phyloP scores from a whole-genome alignment of 2,113 vertebrate genomes.

The Lamprotornis superbus region DNA sequence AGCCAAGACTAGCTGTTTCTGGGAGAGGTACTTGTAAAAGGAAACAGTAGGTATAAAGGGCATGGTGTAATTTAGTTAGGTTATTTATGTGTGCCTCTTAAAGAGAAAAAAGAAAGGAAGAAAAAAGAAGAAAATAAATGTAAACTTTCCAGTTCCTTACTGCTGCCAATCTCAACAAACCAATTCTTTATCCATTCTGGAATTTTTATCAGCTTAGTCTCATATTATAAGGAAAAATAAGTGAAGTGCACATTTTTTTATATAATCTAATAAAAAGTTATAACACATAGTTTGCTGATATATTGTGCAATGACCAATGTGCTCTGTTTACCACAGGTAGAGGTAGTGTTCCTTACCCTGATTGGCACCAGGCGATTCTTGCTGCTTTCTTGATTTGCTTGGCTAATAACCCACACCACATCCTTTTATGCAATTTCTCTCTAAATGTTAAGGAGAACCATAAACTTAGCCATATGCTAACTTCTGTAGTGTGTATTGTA shows the following conservation, averaged over 20 bases:
- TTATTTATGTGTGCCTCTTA: background rate
- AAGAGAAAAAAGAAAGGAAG: background rate
- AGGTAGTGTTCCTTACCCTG: background rate
- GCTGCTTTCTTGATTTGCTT: background rate
- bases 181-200: slow-evolving; percentile 37
- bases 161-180: slow-evolving; percentile 39
- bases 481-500: background rate
- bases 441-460: background rate
- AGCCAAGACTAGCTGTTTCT: background rate
- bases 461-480: background rate
- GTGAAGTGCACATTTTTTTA: background rate
- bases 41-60: background rate
- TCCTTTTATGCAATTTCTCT: background rate
- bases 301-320: background rate
- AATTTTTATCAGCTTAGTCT: slow-evolving; percentile 45
- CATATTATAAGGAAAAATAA: slow-evolving; percentile 10
- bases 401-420: background rate
- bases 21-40: slow-evolving; percentile 6
- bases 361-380: background rate
- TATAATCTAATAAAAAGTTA: background rate
- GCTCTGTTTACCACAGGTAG: background rate
- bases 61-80: background rate
- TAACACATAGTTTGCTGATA: background rate
- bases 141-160: background rate
- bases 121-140: background rate